Base-by-base conservation (phyloP, 1,140 invertebrate genomes). In the Manduca sexta region DNA sequence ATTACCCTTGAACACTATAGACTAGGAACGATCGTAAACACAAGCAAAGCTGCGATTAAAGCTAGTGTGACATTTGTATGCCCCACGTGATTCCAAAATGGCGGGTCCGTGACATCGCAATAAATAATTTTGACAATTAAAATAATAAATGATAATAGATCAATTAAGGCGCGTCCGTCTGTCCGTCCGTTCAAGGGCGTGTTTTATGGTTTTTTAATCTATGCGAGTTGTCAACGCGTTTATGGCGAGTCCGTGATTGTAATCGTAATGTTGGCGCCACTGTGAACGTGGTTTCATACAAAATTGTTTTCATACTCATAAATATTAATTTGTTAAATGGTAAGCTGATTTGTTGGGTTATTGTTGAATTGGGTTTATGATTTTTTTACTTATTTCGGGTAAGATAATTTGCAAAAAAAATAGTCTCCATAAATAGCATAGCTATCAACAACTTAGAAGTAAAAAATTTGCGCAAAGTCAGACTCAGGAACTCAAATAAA, bases 181-280 rank as follows among this genome's bases (percentile, higher is more conserved):
- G 38, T 40, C 14, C 13, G 41, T 43, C 12, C 41, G 21, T 43
- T 30, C 68, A 77, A 80, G 76, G 76, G 66, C 74, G 48, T 29
- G 30, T 56, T 75, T 75, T 75, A 80, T 62, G 57, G 58, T 51
- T 51, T 60, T 64, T 64, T 69, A 75, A 70, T 71, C 71, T 61
- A 61, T 63, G 55, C 52, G 48, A 45, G 63, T 67, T 69, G 66
- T 61, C 49, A 50, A 43, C 49, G 60, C 54, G 59, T 74, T 76
- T 71, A 75, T 64, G 56, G 62, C n/a, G 45, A 29, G 35, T 49
- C 18, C 71, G 75, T 76, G 75, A 70, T 48, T 38, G 43, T 49
- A 53, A 67, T 79, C 44, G 41, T 57, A 63, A 76, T 48, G 49
- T 39, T 45, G 46, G 52, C 52, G 52, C 51, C 50, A 29, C 16